phyloP scores from a whole-genome alignment of 2,113 vertebrate genomes.

The Patagioenas fasciata region DNA sequence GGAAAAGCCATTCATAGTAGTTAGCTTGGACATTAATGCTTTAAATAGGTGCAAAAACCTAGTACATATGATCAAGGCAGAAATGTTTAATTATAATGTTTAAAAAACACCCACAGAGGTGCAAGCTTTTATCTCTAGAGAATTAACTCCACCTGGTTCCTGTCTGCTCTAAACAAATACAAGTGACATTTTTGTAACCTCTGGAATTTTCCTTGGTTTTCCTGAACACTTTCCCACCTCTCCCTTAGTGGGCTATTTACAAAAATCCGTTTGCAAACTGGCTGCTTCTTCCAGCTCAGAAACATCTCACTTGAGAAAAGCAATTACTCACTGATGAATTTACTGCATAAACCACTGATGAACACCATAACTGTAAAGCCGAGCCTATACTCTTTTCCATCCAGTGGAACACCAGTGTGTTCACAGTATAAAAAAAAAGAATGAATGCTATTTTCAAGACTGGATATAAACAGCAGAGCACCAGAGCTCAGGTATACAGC shows the following conservation, averaged over 20 bases:
- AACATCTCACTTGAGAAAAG: neutral
- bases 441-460: neutral
- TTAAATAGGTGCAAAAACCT: neutral
- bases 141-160: neutral
- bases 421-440: neutral
- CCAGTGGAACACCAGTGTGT: neutral
- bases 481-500: neutral
- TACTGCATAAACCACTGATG: neutral
- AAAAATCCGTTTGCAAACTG: neutral
- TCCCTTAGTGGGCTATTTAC: neutral
- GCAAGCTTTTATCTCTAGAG: neutral
- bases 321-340: neutral
- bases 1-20: neutral
- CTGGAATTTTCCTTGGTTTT: neutral
- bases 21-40: neutral
- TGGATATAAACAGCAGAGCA: neutral
- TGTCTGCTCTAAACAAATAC: neutral
- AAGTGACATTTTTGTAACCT: neutral
- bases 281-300: neutral
- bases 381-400: neutral
- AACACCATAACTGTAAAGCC: neutral
- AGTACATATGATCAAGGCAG: neutral
- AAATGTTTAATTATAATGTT: neutral
- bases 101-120: neutral
- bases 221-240: neutral